A percentile compares a stretch with the other conserved stretches of the same genome.
phyloP scores from a whole-genome alignment of 2,888 invertebrate species.

The Meta bourneti region DNA sequence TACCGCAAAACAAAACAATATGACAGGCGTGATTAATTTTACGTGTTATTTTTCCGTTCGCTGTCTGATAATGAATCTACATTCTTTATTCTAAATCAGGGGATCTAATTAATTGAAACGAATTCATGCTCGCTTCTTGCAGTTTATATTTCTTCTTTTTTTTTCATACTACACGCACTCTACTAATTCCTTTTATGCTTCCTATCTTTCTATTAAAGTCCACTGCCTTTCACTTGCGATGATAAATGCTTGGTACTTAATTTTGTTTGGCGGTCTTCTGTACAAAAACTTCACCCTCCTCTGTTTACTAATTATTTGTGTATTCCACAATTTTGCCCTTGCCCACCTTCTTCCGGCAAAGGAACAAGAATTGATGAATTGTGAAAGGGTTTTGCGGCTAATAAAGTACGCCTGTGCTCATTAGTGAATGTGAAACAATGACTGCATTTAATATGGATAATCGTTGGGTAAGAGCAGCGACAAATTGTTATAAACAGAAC shows the following conservation, averaged over 20 bases:
- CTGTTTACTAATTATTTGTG: slow-evolving; percentile 52
- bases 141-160: slow-evolving; percentile 25
- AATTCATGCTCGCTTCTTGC: slow-evolving; percentile 40
- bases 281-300: slow-evolving; percentile 12
- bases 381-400: slow-evolving; percentile 21
- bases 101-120: slow-evolving; percentile 59
- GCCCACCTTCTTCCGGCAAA: not conserved
- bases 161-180: not conserved
- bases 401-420: slow-evolving; percentile 36
- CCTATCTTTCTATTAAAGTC: slow-evolving; percentile 14
- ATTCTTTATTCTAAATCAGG: slow-evolving; percentile 59
- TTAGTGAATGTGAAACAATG: slow-evolving; percentile 16
- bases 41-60: slow-evolving; percentile 20
- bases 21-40: slow-evolving; percentile 50
- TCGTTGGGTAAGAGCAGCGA: not conserved
- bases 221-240: slow-evolving; percentile 35
- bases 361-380: slow-evolving; percentile 41
- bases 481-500: not conserved
- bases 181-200: slow-evolving; percentile 26
- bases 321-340: slow-evolving; percentile 32
- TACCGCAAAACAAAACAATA: slow-evolving; percentile 52
- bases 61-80: slow-evolving; percentile 36
- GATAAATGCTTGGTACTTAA: slow-evolving; percentile 58
- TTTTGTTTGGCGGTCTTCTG: slow-evolving; percentile 48
- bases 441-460: not conserved